Percentiles rank a stretch among this genome's conserved stretches.
These are phyloP conservation scores for Ascidia mentula DNA, from an alignment of 23 tunicate species.

Conservation along the genomic window DNA sequence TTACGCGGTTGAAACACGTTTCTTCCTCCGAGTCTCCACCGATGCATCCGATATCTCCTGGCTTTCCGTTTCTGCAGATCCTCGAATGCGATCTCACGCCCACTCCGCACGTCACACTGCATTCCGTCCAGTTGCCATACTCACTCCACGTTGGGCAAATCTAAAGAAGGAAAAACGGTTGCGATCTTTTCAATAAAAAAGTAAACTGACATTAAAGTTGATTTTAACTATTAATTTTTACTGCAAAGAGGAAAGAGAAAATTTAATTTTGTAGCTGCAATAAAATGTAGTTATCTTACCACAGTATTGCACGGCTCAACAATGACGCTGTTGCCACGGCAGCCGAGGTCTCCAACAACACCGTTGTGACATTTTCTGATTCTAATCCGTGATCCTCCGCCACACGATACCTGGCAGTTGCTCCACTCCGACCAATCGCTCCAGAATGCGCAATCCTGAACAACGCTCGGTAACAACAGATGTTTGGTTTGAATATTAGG, in stretches of 20 bases:
- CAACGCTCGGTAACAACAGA: no score
- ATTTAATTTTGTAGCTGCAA: not conserved
- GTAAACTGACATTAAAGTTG: not conserved
- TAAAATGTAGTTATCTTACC: conserved; percentile 21
- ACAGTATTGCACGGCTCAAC: conserved; percentile 31
- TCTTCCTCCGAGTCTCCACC: conserved; percentile 18
- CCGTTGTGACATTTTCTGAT: conserved; percentile 48
- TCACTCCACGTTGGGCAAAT: conserved; percentile 29
- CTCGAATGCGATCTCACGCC: conserved; percentile 36
- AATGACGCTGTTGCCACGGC: conserved; percentile 37
- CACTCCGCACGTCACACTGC: conserved; percentile 32
- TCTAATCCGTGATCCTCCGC: conserved; percentile 22
- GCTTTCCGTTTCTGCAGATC: conserved; percentile 57
- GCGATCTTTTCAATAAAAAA: not conserved
- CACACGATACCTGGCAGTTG: conserved; percentile 49
- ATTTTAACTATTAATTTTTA: not conserved
- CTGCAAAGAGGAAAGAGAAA: no score
- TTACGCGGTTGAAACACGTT: conserved; percentile 19
- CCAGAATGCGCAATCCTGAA: conserved; percentile 72
- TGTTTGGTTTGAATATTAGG: no score
- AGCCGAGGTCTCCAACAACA: conserved; percentile 33
- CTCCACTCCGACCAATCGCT: conserved; percentile 60
- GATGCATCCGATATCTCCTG: conserved; percentile 83
- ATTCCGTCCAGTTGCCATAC: conserved; percentile 24
- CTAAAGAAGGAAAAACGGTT: not conserved